Evolutionary conservation across 2,888 invertebrate species (phyloP), one percentile per base, ranked within the genome.

Genomic region (Caenorhabditis afra): DNA sequence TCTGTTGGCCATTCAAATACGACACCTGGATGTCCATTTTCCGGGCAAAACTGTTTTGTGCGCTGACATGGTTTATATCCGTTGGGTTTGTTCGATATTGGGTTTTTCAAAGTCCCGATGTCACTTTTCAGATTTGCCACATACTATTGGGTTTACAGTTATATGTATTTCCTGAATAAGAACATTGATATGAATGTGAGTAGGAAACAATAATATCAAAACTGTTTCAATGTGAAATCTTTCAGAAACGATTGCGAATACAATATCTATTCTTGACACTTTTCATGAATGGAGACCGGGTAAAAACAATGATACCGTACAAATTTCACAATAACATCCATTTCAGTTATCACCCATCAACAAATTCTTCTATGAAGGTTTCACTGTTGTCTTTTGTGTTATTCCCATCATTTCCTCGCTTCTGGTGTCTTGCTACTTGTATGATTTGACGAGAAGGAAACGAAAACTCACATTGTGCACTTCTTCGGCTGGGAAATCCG

Each of bases 341-440:
- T 65, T 81, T 41, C 73, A 89, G 86, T 84, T 89, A 81, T 78
- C 83, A 0, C 79, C 83, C 12, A 78, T 84, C 22, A 86, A 87
- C 59, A 85, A 86, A 55, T 88, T 87, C 81, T 89, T 85, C 83
- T 89, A 89, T 64, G 89, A 89, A 75, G 83, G 86, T 3, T 89
- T 89, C 81, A 84, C 88, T 41, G 70, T 87, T 12, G 37, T 85
- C 11, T 89, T 89, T 61, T 89, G 89, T 57, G 87, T 89, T 1
- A 71, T 89, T 10, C 89, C 89, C 12, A 87, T 90, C 35, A 79
- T 85, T 7, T 89, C 89, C 3, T 89, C 90, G 0, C 73, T 89
- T 1, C 65, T 89, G 22, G 88, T 90, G 22, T 88, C 88, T 18
- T 85, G 87, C 23, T 90, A 89, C 58, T 67, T 90, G 3, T 89